phyloP scores from a whole-genome alignment of 2,113 vertebrate genomes.

The Esox niger region DNA sequence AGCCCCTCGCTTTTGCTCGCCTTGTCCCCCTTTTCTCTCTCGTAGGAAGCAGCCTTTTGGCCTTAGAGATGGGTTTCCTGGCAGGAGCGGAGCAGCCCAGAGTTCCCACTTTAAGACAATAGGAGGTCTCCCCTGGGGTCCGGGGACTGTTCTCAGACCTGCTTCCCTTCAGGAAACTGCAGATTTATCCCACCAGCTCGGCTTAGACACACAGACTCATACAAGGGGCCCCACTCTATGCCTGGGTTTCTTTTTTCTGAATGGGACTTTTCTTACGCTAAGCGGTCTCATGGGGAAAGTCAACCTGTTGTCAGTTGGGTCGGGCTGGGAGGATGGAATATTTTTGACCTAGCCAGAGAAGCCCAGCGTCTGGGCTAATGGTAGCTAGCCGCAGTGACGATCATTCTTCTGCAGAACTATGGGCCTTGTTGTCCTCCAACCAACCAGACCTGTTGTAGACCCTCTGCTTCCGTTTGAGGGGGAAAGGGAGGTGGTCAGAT shows the following conservation, averaged over 20 bases:
- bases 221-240: neutral
- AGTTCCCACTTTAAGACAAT: conserved; percentile 70
- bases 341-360: neutral
- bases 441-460: conserved; percentile 7
- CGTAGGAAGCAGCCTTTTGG: conserved; percentile 74
- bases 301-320: conserved; percentile 19
- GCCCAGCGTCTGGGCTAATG: neutral
- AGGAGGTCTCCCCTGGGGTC: conserved; percentile 57
- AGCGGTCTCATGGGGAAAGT: conserved; percentile 36
- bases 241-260: conserved; percentile 26
- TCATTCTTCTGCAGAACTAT: neutral
- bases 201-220: neutral
- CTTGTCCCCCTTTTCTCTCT: conserved; percentile 52
- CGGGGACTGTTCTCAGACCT: conserved; percentile 32
- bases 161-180: conserved; percentile 73
- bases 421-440: conserved; percentile 16
- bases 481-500: conserved; percentile 56
- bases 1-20: conserved; percentile 46
- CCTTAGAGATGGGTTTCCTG: conserved; percentile 62
- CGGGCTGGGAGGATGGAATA: conserved; percentile 18
- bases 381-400: neutral
- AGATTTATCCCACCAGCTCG: conserved; percentile 60
- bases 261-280: conserved; percentile 49
- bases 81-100: conserved; percentile 32
- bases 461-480: conserved; percentile 38